Evolutionary conservation across 2,888 invertebrate species (phyloP).

Genomic region (Synergus gifuensis): DNA sequence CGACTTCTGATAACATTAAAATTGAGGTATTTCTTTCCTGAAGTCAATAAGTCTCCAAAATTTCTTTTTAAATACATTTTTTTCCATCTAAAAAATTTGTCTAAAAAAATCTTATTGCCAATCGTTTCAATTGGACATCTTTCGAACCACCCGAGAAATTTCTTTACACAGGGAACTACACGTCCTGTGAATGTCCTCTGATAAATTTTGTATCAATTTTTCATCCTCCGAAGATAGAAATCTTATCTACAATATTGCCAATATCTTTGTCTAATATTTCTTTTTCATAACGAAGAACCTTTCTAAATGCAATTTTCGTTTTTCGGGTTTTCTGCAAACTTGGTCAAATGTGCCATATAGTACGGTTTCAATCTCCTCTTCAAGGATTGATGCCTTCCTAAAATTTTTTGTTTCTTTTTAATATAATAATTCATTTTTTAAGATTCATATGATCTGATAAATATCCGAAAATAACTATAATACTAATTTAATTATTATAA

Average conservation of each 20-base stretch:
- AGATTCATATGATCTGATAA: not conserved
- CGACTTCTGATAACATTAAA: not conserved
- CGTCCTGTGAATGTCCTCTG: not conserved
- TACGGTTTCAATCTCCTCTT: not conserved
- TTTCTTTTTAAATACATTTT: not conserved
- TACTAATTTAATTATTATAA: not conserved
- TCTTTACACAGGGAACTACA: not conserved
- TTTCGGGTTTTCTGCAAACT: constrained; percentile 21
- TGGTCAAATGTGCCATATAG: constrained; percentile 25
- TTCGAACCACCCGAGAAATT: not conserved
- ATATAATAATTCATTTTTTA: not conserved
- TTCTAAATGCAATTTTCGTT: constrained; percentile 6
- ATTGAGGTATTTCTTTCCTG: not conserved
- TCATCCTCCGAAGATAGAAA: not conserved
- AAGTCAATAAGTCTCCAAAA: not conserved
- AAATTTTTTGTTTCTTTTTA: constrained; percentile 9
- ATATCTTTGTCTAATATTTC: constrained; percentile 37
- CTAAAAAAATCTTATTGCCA: not conserved
- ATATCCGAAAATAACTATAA: not conserved
- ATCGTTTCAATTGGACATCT: not conserved
- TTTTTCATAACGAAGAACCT: constrained; percentile 33
- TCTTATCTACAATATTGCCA: constrained; percentile 50
- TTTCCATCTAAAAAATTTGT: not conserved
- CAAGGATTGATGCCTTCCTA: constrained; percentile 20
- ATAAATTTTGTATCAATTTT: not conserved